Base-by-base conservation (phyloP, 92 coral and sea anemone species). In the Virgularia gustaviana region DNA sequence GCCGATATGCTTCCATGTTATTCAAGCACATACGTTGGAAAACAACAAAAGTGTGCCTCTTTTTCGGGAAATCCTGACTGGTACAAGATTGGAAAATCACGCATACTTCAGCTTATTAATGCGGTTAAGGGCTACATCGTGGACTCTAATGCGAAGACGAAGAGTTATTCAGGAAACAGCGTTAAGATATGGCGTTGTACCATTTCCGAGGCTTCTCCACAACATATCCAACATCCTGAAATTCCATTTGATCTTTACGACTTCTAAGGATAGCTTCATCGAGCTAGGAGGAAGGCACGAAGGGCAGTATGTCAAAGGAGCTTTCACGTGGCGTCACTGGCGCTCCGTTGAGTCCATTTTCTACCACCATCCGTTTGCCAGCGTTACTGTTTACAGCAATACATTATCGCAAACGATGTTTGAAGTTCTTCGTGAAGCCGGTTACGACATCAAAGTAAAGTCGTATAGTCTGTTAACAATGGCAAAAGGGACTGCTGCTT, bases 191-290 rank as follows among this genome's bases (percentile, higher is more conserved):
- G 83, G 83, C 12, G 36, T 78, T 1, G 54, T 70, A 12, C 83
- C 83, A 23, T 70, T 67, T 20, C 25, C 36, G 2, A 31, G n/a
- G 9, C 59, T 65, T 19, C 29, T 13, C 22, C 32, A 29, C 23
- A 9, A 78, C 28, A 55, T 8, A 31, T 22, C 15, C 1, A 37
- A 27, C 33, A n/a, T 2, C 9, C 12, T 0, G 8, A 15, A 37
- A 16, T 79, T 71, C 25, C 84, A 79, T 49, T 36, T 79, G 79
- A 60, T 79, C 23, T 79, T 79, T 42, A 79, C 84, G 15, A 79
- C 84, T 0, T 51, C 63, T 1, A 36, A 27, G 5, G 28, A 29
- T 12, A 49, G 34, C 33, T 68, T 51, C 27, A 66, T 66, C 34
- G 3, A n/a, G 12, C 31, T 66, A 18, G 73, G 47, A 24, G 57